These are phyloP conservation scores for Aphelenchoides besseyi DNA, from an alignment of 1,140 invertebrate genomes.

Conservation along the genomic window DNA sequence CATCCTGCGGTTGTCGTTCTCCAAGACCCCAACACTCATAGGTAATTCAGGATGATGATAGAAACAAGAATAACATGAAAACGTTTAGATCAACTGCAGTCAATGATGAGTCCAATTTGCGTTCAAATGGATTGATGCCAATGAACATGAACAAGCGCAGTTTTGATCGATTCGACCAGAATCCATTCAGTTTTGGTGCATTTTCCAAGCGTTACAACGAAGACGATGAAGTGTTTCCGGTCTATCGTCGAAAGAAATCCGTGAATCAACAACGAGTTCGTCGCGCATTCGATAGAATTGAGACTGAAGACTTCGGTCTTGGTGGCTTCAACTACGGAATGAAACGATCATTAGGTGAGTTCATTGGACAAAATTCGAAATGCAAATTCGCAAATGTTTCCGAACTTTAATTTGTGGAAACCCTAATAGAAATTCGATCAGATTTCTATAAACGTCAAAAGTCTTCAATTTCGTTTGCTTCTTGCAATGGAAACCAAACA, in stretches of 20 bases:
- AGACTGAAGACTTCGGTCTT: not conserved
- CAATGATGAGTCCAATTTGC: too few species aligned
- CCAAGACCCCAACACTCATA: not conserved
- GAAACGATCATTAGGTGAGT: constrained; percentile 13
- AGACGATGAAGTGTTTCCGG: not conserved
- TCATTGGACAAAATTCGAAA: constrained; percentile 1
- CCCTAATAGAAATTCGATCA: too few species aligned
- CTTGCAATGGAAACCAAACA: not conserved
- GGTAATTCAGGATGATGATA: too few species aligned
- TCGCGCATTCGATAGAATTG: constrained; percentile 16
- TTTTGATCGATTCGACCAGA: constrained; percentile 9
- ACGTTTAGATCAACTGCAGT: too few species aligned
- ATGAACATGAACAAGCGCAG: constrained; percentile 6
- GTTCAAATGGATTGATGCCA: not conserved
- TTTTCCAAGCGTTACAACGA: constrained; percentile 8
- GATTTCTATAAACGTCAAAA: not conserved
- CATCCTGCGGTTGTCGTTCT: not conserved
- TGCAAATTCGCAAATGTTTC: too few species aligned
- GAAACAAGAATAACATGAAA: too few species aligned
- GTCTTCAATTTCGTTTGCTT: not conserved
- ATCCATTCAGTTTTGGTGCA: constrained; percentile 10
- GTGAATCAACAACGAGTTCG: too few species aligned
- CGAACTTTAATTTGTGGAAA: too few species aligned
- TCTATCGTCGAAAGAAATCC: constrained; percentile 20
- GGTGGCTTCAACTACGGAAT: constrained; percentile 10